These are phyloP conservation scores for Coregonus ussuriensis DNA, from an alignment of 2,797 vertebrate genomes.

Conservation along the genomic window DNA sequence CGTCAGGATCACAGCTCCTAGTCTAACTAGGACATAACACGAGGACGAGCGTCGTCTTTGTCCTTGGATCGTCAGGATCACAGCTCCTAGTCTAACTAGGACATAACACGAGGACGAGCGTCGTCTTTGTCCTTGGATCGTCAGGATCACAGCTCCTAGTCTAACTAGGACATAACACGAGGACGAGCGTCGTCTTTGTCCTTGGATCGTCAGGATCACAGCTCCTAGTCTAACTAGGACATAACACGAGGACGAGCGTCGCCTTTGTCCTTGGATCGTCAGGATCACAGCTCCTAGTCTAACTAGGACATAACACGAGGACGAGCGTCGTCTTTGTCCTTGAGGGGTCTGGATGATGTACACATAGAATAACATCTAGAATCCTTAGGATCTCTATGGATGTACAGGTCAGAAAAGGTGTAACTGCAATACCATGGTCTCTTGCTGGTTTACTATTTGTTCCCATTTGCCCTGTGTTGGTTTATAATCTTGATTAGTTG, in stretches of 20 bases:
- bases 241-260: conserved; percentile 38
- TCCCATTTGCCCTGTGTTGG: neutral
- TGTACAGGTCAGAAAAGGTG: too few relatives aligned
- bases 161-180: too few relatives aligned
- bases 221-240: conserved; percentile 37
- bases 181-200: neutral
- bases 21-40: too few relatives aligned
- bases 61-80: conserved; percentile 28
- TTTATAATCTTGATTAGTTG: neutral
- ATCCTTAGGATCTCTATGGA: neutral
- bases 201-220: conserved; percentile 30
- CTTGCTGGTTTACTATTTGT: neutral
- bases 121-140: conserved; percentile 50
- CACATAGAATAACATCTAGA: neutral
- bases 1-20: too few relatives aligned
- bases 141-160: too few relatives aligned
- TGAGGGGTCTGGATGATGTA: conserved; percentile 32
- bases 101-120: conserved; percentile 41
- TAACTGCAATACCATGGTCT: too few relatives aligned
- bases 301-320: too few relatives aligned
- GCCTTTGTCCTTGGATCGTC: conserved; percentile 49
- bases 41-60: neutral
- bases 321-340: conserved; percentile 42
- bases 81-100: conserved; percentile 36
- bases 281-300: too few relatives aligned